Percentiles rank a stretch among this genome's conserved stretches.
Conservation (phyloP, 35 echinoderm and acorn worm species). For the Hemicentrotus pulcherrimus region DNA sequence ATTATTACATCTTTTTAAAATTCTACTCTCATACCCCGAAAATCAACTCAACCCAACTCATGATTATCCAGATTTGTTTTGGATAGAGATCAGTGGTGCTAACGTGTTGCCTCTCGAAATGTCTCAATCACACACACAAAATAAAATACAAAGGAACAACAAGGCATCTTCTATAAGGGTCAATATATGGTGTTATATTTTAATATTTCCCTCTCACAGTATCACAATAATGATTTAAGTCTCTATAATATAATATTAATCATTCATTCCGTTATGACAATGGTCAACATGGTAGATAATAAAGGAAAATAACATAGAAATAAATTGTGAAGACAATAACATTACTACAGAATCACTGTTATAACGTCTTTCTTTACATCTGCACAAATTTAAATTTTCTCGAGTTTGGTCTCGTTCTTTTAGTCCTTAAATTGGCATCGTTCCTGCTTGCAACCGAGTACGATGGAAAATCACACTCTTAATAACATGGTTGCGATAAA, state of each 20-base stretch:
- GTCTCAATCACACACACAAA: no score
- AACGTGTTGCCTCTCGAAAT: no score
- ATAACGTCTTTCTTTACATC: background rate
- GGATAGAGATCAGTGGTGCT: no score
- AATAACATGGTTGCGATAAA: no score
- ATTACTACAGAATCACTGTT: background rate
- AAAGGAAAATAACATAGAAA: background rate
- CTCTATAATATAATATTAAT: background rate
- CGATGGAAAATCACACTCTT: background rate
- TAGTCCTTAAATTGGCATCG: background rate
- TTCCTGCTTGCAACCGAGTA: background rate
- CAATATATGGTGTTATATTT: constrained; percentile 12
- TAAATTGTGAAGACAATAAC: background rate
- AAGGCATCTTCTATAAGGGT: background rate
- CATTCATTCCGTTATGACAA: background rate
- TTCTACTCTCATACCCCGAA: no score
- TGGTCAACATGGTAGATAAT: background rate
- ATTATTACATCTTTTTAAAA: no score
- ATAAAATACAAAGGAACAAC: no score
- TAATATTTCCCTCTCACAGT: background rate
- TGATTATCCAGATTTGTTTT: no score
- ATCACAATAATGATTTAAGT: background rate
- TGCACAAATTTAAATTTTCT: background rate
- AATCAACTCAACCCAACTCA: no score
- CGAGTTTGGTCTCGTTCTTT: background rate